phyloP scores from a whole-genome alignment of 2,797 vertebrate genomes.

The Bucorvus abyssinicus region DNA sequence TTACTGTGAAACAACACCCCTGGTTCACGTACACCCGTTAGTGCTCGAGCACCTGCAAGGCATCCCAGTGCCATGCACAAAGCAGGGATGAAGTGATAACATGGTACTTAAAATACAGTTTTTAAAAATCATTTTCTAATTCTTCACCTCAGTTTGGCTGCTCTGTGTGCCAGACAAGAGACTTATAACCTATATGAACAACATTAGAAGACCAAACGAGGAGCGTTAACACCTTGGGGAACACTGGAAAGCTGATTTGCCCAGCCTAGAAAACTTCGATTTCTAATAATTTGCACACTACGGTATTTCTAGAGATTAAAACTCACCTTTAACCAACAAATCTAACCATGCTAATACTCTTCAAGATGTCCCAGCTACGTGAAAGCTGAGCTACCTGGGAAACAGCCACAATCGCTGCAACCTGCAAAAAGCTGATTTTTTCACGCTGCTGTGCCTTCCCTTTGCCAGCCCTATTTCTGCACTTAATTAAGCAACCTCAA shows the following conservation, averaged over 20 bases:
- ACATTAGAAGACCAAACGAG: neutral
- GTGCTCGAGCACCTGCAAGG: neutral
- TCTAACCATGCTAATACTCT: neutral
- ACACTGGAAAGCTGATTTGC: neutral
- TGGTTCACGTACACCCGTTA: fast-evolving
- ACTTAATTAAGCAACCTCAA: neutral
- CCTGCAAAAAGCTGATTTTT: neutral
- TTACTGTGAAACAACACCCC: neutral
- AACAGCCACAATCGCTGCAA: neutral
- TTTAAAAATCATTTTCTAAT: neutral
- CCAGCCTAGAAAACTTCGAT: neutral
- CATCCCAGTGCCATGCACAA: fast-evolving
- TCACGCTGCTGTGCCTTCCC: neutral
- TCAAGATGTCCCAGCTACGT: neutral
- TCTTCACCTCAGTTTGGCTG: neutral
- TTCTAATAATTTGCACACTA: neutral
- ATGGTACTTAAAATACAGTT: fast-evolving
- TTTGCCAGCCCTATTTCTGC: neutral
- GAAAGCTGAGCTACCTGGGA: neutral
- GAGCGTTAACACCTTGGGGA: too few species aligned
- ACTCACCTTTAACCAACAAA: neutral
- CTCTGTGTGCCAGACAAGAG: neutral
- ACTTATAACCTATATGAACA: fast-evolving
- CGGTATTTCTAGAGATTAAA: neutral
- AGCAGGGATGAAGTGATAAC: neutral